Percentiles rank a stretch among this genome's conserved stretches.
phyloP scores from a whole-genome alignment of 2,113 vertebrate genomes.

The Crotalus viridis region DNA sequence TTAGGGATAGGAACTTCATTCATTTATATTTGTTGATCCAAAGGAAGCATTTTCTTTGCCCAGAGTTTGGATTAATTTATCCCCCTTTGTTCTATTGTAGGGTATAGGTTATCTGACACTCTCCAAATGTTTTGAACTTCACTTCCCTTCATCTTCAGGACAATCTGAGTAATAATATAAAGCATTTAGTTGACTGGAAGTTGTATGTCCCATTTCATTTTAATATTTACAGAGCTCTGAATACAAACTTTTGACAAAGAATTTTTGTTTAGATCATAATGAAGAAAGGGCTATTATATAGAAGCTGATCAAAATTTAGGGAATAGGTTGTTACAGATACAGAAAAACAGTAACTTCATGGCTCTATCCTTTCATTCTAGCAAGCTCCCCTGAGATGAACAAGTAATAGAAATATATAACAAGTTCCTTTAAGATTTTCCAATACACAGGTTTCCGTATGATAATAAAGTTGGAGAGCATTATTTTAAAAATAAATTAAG shows the following conservation, averaged over 20 bases:
- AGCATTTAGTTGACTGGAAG: background rate
- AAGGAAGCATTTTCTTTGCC: background rate
- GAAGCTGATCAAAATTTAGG: background rate
- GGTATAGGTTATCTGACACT: background rate
- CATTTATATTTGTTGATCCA: background rate
- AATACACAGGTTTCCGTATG: background rate
- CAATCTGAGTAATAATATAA: background rate
- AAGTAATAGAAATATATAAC: background rate
- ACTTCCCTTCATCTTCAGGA: background rate
- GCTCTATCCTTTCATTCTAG: background rate
- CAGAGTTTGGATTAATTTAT: background rate
- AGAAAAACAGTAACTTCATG: background rate
- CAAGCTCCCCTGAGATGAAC: background rate
- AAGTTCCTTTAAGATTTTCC: background rate
- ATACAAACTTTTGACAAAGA: background rate
- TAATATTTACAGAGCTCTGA: background rate
- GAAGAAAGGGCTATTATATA: background rate
- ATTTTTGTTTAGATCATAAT: background rate
- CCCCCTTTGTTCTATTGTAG: background rate
- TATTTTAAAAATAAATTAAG: background rate
- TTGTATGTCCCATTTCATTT: background rate
- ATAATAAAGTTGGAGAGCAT: background rate
- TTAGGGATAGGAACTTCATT: background rate
- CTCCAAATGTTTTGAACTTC: background rate
- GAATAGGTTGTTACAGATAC: background rate